Conservation (phyloP, 2,113 vertebrate species). For the Eptesicus fuscus region DNA sequence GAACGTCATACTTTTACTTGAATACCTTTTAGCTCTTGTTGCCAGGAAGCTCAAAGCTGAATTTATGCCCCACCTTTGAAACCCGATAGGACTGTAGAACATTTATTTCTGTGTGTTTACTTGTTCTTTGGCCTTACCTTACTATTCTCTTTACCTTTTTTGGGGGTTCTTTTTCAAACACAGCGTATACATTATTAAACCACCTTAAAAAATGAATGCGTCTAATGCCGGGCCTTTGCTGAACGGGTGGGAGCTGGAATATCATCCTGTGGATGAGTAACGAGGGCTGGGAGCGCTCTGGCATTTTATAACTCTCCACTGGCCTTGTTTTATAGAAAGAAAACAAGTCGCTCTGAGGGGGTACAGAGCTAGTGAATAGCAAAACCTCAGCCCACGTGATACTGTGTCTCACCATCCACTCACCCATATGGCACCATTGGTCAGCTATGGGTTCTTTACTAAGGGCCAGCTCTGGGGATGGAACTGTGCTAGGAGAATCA, state of each 20-base stretch:
- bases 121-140: not conserved
- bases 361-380: not conserved
- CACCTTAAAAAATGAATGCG: not conserved
- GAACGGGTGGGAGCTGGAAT: not conserved
- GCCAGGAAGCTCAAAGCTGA: constrained; percentile 3
- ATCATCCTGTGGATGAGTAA: not conserved
- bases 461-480: not conserved
- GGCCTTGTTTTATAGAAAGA: not conserved
- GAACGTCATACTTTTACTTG: not conserved
- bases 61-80: not conserved
- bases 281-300: not conserved
- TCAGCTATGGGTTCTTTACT: not conserved
- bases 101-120: not conserved
- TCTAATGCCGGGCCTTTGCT: not conserved
- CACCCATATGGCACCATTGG: fast-evolving
- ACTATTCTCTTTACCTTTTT: not conserved
- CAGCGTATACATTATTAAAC: not conserved
- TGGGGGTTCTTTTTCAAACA: not conserved
- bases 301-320: not conserved
- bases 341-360: not conserved
- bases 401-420: not conserved
- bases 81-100: not conserved
- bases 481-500: not conserved
- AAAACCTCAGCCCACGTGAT: not conserved
- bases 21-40: not conserved